Evolutionary conservation across 1,140 invertebrate genomes (phyloP).

Genomic region (Palaemon carinicauda): DNA sequence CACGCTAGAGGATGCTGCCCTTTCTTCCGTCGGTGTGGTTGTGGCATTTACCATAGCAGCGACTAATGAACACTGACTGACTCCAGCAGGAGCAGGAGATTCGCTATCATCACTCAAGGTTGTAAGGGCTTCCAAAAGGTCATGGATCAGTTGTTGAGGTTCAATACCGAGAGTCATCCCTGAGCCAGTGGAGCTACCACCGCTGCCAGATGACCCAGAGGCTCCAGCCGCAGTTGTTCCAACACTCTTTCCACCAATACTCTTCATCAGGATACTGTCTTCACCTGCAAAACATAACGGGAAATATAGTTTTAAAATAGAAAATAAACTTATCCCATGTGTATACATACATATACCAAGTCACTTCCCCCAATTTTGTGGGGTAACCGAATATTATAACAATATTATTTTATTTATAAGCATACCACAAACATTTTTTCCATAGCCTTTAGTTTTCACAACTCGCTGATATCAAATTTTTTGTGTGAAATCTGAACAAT

Average conservation of each 20-base stretch:
- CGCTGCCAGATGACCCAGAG: not conserved
- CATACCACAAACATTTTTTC: too few species aligned
- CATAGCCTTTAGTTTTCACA: too few species aligned
- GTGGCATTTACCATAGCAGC: not conserved
- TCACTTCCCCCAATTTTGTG: too few species aligned
- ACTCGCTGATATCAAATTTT: too few species aligned
- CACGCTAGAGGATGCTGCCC: not conserved
- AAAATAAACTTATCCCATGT: too few species aligned
- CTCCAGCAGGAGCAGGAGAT: not conserved
- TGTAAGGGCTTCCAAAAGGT: constrained; percentile 74
- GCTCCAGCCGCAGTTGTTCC: not conserved
- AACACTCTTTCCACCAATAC: constrained; percentile 49
- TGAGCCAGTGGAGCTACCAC: not conserved
- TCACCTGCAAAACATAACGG: constrained; percentile 18
- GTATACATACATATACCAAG: too few species aligned
- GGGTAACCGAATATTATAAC: too few species aligned
- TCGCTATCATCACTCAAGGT: constrained; percentile 64
- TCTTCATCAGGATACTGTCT: constrained; percentile 56
- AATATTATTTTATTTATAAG: too few species aligned
- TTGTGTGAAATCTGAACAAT: too few species aligned
- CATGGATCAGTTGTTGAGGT: constrained; percentile 73
- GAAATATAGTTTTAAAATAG: not conserved
- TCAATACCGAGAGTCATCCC: constrained; percentile 35
- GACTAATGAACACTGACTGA: not conserved
- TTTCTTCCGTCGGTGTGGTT: constrained; percentile 52